Base-by-base conservation (phyloP, 2,797 vertebrate species). In the Orientallactaga sibirica region DNA sequence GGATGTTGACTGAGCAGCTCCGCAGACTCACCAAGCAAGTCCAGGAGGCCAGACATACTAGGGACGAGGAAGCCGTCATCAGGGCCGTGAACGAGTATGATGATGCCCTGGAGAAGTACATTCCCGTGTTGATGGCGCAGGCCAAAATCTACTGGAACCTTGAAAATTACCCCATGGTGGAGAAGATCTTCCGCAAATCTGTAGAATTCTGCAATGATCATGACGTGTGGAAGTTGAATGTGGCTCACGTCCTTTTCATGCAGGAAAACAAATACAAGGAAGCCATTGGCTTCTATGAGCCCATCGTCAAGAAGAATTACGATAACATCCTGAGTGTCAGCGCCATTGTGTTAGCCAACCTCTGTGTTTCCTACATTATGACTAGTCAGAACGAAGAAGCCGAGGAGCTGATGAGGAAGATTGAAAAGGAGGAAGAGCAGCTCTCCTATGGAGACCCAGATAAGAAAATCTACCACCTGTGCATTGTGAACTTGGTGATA, bases 181-280 rank as follows among this genome's bases (percentile, higher is more conserved):
- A 99, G 97, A 99, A 99, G 98, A 99, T 99, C 86, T 99, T 99
- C 98, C 99, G 98, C 64, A 99, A 99, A 94, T 99, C 99, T 0
- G 98, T 99, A 95, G 99, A 99, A 95, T 99, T 99, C 96, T 99
- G 99, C 94, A 99, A 98, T 0, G 99, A 99, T 19, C 98, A 99
- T 0, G 99, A 99, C 83, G 99, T 99, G 12, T 99, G 99, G 99
- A 99, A 99, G 97, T 98, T 99, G 93, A 99, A 99, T 7, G 99
- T 99, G 93, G 99, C 99, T 52, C 99, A 99, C 4, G 99, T 99
- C 83, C 99, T 99, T 81, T 99, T 99, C 98, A 99, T 99, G 99
- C 99, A 99, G 96, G 99, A 99, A 97, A 99, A 98, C 98, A 99
- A 99, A 75, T 99, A 99, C 98, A 99, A 99, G 97, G 99, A 99